These are phyloP conservation scores for Rhyacophila brunnea DNA, from an alignment of 1,140 invertebrate genomes.

Conservation along the genomic window DNA sequence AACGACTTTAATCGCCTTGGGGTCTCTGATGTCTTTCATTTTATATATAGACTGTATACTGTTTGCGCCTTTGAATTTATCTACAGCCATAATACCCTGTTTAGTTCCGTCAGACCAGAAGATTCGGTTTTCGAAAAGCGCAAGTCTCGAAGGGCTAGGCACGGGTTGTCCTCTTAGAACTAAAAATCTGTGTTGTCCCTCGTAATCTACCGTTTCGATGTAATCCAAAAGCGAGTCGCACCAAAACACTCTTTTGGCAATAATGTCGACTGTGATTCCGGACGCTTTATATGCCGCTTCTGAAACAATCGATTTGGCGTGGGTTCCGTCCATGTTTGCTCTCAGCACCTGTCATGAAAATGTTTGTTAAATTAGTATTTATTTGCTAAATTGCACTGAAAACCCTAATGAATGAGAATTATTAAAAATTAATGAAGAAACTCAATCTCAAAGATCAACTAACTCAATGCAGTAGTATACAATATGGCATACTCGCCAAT, in stretches of 20 bases:
- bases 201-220: constrained; percentile 96
- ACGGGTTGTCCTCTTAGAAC: constrained; percentile 81
- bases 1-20: constrained; percentile 79
- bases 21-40: constrained; percentile 75
- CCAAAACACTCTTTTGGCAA: constrained; percentile 90
- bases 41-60: constrained; percentile 80
- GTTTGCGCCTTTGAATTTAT: constrained; percentile 79
- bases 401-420: no score
- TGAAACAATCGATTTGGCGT: constrained; percentile 77
- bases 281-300: constrained; percentile 89
- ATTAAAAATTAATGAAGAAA: no score
- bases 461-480: no score
- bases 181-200: constrained; percentile 77
- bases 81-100: constrained; percentile 88
- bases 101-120: constrained; percentile 97
- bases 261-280: constrained; percentile 82
- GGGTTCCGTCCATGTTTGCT: constrained; percentile 90
- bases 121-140: constrained; percentile 87
- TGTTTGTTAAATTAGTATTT: no score
- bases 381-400: no score
- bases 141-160: constrained; percentile 80
- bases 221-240: constrained; percentile 95
- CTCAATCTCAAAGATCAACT: no score
- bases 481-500: no score
- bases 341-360: constrained; percentile 65